These are phyloP conservation scores for Sterrhoptilus dennistouni DNA, from an alignment of 2,113 vertebrate genomes.

Conservation along the genomic window DNA sequence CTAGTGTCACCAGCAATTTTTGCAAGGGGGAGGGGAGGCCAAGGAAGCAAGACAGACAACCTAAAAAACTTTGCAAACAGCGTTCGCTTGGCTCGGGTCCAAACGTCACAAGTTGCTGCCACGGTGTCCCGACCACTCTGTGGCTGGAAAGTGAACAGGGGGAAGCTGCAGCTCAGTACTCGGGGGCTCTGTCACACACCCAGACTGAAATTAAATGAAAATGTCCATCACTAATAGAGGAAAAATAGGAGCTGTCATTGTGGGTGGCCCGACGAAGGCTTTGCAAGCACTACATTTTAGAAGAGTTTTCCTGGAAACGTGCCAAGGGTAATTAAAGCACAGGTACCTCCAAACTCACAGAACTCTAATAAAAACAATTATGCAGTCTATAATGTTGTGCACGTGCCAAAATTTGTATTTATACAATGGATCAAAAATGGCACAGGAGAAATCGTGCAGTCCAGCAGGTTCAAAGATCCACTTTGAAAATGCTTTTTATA, in stretches of 20 bases:
- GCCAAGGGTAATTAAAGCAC: constrained; percentile 68
- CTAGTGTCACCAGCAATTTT: constrained; percentile 16
- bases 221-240: constrained; percentile 62
- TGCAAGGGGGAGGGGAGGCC: neutral
- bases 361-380: constrained; percentile 71
- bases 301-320: constrained; percentile 59
- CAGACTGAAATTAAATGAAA: constrained; percentile 52
- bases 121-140: neutral
- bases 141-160: constrained; percentile 43
- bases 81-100: neutral
- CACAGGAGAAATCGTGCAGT: neutral
- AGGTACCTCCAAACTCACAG: constrained; percentile 71
- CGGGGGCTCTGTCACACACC: constrained; percentile 15
- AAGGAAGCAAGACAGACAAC: constrained; percentile 43
- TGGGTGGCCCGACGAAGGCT: constrained; percentile 64
- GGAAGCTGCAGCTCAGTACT: constrained; percentile 29
- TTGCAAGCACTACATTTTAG: constrained; percentile 56
- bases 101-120: constrained; percentile 39
- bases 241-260: constrained; percentile 62
- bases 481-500: constrained; percentile 44
- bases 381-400: constrained; percentile 43
- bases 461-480: constrained; percentile 53
- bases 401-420: constrained; percentile 60
- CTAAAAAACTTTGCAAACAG: neutral
- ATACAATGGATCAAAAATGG: constrained; percentile 58